A percentile compares a stretch with the other conserved stretches of the same genome.
phyloP scores from a whole-genome alignment of 2,797 vertebrate genomes.

The Loriculus beryllinus region DNA sequence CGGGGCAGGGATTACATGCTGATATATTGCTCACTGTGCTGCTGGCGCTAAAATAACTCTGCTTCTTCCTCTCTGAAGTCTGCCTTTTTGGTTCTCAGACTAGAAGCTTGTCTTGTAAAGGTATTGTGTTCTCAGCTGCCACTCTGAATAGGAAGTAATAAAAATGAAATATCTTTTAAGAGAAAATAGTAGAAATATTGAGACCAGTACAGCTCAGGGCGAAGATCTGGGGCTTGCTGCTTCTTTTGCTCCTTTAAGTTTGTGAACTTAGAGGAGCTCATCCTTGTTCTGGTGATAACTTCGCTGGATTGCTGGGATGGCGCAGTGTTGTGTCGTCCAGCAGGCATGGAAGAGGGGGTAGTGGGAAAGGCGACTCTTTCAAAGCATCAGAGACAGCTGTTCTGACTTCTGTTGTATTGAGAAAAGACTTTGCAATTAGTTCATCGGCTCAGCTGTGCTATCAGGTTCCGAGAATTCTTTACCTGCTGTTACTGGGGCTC shows the following conservation, averaged over 20 bases:
- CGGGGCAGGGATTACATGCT: background rate
- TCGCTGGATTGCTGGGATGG: background rate
- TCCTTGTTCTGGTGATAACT: background rate
- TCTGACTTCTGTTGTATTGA: accelerated
- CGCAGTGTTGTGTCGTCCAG: accelerated
- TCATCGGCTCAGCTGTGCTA: background rate
- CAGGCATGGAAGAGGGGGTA: background rate
- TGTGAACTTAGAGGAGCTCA: background rate
- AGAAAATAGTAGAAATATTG: background rate
- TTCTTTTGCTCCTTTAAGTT: background rate
- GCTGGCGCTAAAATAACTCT: background rate
- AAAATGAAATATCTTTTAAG: background rate
- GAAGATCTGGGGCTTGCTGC: background rate
- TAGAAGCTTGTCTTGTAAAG: background rate
- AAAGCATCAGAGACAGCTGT: accelerated
- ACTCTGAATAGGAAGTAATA: accelerated
- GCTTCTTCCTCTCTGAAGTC: background rate
- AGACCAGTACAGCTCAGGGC: background rate
- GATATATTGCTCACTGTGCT: background rate
- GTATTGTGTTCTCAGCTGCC: background rate
- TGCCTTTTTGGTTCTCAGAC: accelerated
- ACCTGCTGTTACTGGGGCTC: background rate
- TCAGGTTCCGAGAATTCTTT: background rate
- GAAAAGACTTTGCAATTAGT: background rate
- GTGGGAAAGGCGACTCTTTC: background rate